phyloP scores from a whole-genome alignment of 2,113 vertebrate genomes.

The Leiothrix lutea region DNA sequence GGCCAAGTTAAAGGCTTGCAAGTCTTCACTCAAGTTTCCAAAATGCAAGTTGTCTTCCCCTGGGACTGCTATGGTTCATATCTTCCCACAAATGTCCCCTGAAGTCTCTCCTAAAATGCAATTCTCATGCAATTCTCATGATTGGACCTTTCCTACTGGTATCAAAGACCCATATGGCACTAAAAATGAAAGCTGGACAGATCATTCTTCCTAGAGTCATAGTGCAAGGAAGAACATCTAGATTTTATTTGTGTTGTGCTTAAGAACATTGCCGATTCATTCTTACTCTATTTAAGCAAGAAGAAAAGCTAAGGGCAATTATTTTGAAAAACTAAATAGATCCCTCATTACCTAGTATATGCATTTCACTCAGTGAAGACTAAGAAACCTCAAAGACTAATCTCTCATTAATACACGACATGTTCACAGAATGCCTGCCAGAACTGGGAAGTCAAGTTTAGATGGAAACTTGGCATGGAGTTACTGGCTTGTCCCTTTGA shows the following conservation, averaged over 20 bases:
- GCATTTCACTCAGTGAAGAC: not conserved
- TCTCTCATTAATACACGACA: constrained; percentile 30
- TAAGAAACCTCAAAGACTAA: constrained; percentile 32
- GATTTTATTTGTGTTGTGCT: not conserved
- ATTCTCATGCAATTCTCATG: not conserved
- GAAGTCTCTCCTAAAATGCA: not conserved
- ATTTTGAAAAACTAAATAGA: constrained; percentile 5
- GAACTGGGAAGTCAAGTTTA: constrained; percentile 51
- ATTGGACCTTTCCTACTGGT: constrained; percentile 20
- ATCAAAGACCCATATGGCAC: constrained; percentile 43
- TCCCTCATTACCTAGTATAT: not conserved
- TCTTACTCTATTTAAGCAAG: not conserved
- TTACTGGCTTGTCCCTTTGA: constrained; percentile 55
- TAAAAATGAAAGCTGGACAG: not conserved
- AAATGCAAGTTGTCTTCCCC: constrained; percentile 32
- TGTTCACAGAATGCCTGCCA: constrained; percentile 32
- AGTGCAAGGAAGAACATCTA: not conserved
- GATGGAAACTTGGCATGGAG: constrained; percentile 47
- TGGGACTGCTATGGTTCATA: not conserved
- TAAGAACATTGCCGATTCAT: not conserved
- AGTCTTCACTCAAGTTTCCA: constrained; percentile 30
- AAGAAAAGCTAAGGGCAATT: not conserved
- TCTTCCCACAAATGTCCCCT: not conserved
- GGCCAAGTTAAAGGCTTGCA: not conserved
- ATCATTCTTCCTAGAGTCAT: not conserved